Base-by-base conservation (phyloP, 2,888 invertebrate species). In the Leptinotarsa rubiginosa region DNA sequence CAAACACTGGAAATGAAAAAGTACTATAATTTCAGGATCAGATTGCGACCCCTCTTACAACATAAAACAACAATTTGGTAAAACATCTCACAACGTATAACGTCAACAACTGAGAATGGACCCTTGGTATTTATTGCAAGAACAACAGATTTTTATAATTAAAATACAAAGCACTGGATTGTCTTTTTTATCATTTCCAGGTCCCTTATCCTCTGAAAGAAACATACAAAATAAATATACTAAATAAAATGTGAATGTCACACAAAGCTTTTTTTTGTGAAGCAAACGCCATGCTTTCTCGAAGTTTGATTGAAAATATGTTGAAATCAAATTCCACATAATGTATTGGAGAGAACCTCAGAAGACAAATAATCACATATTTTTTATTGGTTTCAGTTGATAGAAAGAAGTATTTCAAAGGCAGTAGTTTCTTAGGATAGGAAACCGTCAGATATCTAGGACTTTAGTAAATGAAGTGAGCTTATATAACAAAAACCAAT, bases 101-200 rank as follows among this genome's bases (percentile, higher is more conserved):
- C 80, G 75, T 70, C 73, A 70, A 73, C 75, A 75, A 74, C 76
- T 82, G 78, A 83, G 81, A 82, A 81, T 82, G 83, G 83, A 82
- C 83, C 83, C 82, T 80, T 79, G 69, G 71, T 77, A 72, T 70
- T 72, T 76, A 75, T 68, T 75, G 73, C 72, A 79, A 77, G 74
- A 79, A 56, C 65, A 73, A 73, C 70, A 75, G 66, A 74, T 76
- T 72, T 76, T 80, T 78, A 41, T 80, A 81, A 78, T 80, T 81
- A 76, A 65, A 83, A 81, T 80, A n/a, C 25, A 62, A 16, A 62
- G 50, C 7, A n/a, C 13, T 10, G 79, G 81, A 82, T 82, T 82
- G 82, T 82, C 82, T 81, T 80, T 80, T 79, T 77, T 71, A 77
- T 65, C 77, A 73, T 74, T 76, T 67, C 72, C 75, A 80, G 76